A percentile compares a stretch with the other conserved stretches of the same genome.
Conservation (phyloP, 1,140 invertebrate species). For the Gerris buenoi region DNA sequence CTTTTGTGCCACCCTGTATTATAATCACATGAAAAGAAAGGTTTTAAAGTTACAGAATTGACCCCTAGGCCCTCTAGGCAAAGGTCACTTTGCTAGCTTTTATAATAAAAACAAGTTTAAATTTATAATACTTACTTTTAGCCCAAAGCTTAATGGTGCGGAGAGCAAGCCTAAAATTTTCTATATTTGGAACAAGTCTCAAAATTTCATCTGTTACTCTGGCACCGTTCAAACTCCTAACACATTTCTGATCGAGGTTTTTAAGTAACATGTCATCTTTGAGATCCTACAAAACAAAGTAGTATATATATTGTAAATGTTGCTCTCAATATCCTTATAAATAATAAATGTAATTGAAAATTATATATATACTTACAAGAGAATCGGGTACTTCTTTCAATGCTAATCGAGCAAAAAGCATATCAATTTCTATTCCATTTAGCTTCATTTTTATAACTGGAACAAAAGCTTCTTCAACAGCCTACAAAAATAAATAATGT, state of each 20-base stretch:
- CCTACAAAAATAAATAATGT: constrained; percentile 37
- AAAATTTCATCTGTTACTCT: constrained; percentile 97
- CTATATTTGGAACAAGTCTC: constrained; percentile 83
- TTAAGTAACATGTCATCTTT: constrained; percentile 81
- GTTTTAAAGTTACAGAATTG: too few relatives aligned
- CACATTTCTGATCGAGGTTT: constrained; percentile 92
- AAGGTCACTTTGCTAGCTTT: too few relatives aligned
- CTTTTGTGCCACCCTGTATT: too few relatives aligned
- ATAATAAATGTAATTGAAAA: background rate
- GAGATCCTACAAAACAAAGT: constrained; percentile 46
- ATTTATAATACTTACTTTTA: constrained; percentile 72
- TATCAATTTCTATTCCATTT: constrained; percentile 96
- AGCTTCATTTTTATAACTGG: constrained; percentile 99
- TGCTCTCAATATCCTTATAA: background rate
- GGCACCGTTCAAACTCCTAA: constrained; percentile 92
- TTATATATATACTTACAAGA: constrained; percentile 31
- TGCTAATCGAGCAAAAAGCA: constrained; percentile 87
- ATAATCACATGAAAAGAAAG: too few relatives aligned
- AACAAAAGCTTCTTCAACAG: constrained; percentile 97
- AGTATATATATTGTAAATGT: constrained; percentile 4
- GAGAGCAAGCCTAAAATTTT: constrained; percentile 84
- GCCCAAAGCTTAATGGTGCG: constrained; percentile 97
- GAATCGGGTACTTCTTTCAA: constrained; percentile 77
- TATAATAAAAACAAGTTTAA: too few relatives aligned
- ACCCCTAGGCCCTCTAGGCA: too few relatives aligned